Conservation (phyloP, 1,140 invertebrate genomes). For the Lepidostoma basale region DNA sequence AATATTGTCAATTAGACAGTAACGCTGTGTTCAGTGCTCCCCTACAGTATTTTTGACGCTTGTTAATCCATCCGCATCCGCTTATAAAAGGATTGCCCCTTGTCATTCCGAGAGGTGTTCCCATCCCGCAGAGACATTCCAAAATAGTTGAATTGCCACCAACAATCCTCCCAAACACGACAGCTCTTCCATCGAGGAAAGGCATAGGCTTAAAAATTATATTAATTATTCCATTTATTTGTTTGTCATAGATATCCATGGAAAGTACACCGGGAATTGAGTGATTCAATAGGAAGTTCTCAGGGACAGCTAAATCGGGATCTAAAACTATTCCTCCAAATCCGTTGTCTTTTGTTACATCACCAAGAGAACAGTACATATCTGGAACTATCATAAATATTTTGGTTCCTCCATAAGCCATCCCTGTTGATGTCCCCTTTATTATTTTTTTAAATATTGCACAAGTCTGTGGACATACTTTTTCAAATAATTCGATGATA, state of each 20-base stretch:
- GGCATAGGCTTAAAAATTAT: constrained; percentile 58
- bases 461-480: constrained; percentile 21
- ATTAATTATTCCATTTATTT: constrained; percentile 54
- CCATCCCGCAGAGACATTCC: constrained; percentile 22
- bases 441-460: constrained; percentile 16
- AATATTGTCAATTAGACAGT: too few relatives aligned
- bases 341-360: constrained; percentile 56
- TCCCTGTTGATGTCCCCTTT: neutral
- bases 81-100: constrained; percentile 4
- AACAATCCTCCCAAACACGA: constrained; percentile 54
- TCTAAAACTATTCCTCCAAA: constrained; percentile 52
- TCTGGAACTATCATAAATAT: constrained; percentile 52
- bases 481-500: constrained; percentile 20
- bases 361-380: constrained; percentile 54
- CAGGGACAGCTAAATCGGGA: constrained; percentile 45
- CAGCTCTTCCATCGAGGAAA: constrained; percentile 55
- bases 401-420: constrained; percentile 21
- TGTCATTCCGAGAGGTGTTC: constrained; percentile 19
- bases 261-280: constrained; percentile 57
- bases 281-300: constrained; percentile 52
- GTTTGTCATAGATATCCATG: constrained; percentile 54
- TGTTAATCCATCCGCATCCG: constrained; percentile 17
- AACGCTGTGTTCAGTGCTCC: neutral
- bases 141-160: constrained; percentile 4
- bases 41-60: neutral